Base-by-base conservation (phyloP, 2,888 invertebrate genomes). In the Mycalesis mineus region DNA sequence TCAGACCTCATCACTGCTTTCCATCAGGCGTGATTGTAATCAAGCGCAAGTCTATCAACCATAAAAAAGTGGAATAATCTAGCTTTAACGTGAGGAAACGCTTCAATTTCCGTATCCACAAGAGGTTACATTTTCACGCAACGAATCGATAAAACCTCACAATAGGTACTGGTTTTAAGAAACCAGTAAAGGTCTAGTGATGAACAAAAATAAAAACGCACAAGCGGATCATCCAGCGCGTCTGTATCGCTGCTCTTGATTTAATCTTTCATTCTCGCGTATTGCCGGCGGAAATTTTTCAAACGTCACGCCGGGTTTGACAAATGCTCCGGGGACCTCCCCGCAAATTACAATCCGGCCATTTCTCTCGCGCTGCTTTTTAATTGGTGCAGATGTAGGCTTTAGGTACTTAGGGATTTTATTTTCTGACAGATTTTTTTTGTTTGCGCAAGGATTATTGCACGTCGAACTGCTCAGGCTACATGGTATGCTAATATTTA, bases 191-290 rank as follows among this genome's bases (percentile, higher is more conserved):
- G 22, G 5, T 22, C 22, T 4, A 22, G 22, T 22, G 22, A 22
- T 22, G 2, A 4, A 22, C n/a, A 22, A 4, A 22, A 22, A 22
- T 9, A 36, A 11, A 36, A 36, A 11, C 9, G 11, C 36, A 33
- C 17, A 42, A 14, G 9, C 5, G 31, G 9, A 33, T 15, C 61
- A 68, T 78, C 77, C 42, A 69, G 61, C 14, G 49, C 1, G 31
- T 50, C 65, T n/a, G 61, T 60, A 69, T 36, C 17, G 37, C 62
- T 53, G 62, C 58, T 65, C 64, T 68, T 68, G 77, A 77, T 85
- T 82, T 83, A 82, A 84, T 84, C 82, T 83, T 82, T 83, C 82
- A 79, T 72, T 69, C 77, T 69, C 62, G 69, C 73, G 75, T 80
- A 80, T 83, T 76, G 81, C 77, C 63, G 71, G 77, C 72, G 71